phyloP scores from a whole-genome alignment of 2,888 invertebrate genomes.

The Acrocyrtus sp. region DNA sequence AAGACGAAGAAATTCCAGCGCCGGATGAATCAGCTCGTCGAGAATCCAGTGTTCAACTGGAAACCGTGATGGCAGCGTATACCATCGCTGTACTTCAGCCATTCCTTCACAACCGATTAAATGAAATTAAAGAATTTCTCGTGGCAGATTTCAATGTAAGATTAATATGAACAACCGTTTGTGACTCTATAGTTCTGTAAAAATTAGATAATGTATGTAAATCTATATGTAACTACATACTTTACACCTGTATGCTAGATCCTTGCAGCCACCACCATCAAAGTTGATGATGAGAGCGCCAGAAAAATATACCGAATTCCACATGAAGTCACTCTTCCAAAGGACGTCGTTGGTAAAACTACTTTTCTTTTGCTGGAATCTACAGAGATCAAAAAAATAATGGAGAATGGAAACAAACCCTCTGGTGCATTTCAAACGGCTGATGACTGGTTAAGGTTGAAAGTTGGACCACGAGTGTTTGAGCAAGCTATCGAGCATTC shows the following conservation, averaged over 20 bases:
- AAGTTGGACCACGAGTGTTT: conserved; percentile 56
- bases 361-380: conserved; percentile 54
- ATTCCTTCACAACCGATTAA: conserved; percentile 53
- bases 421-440: conserved; percentile 47
- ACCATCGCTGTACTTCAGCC: conserved; percentile 56
- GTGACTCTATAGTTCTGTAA: neutral
- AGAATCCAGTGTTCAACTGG: conserved; percentile 56
- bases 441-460: conserved; percentile 57
- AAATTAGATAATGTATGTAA: neutral
- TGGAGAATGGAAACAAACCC: conserved; percentile 47
- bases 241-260: conserved; percentile 33
- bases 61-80: conserved; percentile 52
- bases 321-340: conserved; percentile 48
- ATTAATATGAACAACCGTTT: too few species aligned
- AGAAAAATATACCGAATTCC: conserved; percentile 57
- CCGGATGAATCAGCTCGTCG: conserved; percentile 1
- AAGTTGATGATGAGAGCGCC: conserved; percentile 53
- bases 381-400: conserved; percentile 53
- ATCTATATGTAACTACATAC: neutral
- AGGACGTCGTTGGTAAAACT: conserved; percentile 52
- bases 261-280: conserved; percentile 47
- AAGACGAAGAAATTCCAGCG: conserved; percentile 7
- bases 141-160: conserved; percentile 56
- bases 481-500: conserved; percentile 57
- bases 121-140: conserved; percentile 56